Conservation (phyloP, 2,797 vertebrate genomes). For the Glyptemys insculpta region DNA sequence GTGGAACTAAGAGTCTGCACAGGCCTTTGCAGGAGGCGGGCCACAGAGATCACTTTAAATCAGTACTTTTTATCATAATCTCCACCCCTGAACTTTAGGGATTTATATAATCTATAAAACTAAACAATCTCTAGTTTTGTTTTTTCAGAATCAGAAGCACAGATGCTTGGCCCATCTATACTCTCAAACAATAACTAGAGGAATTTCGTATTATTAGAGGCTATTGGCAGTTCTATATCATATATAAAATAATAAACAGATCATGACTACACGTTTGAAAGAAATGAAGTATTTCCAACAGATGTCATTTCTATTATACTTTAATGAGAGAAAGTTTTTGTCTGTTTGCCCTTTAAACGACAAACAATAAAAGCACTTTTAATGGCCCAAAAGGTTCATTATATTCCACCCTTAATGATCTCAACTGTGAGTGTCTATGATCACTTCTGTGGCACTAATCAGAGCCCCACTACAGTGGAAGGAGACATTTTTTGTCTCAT, state of each 20-base stretch:
- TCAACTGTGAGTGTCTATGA: not conserved
- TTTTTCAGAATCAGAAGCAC: not conserved
- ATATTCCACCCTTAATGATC: not conserved
- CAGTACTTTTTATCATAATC: not conserved
- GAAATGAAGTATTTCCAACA: constrained; percentile 6
- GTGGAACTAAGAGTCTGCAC: not conserved
- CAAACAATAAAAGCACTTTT: not conserved
- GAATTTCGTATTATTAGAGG: not conserved
- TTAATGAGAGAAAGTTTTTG: not conserved
- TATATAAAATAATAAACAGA: not conserved
- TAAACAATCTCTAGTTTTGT: not conserved
- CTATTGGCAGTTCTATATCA: not conserved
- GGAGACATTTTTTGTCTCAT: not conserved
- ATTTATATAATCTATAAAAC: not conserved
- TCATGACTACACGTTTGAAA: not conserved
- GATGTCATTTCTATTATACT: constrained; percentile 10
- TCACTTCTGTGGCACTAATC: not conserved
- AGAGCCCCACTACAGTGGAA: not conserved
- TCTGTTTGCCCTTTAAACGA: constrained; percentile 9
- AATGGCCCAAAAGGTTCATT: not conserved
- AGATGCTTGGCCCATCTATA: not conserved
- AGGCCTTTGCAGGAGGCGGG: not conserved
- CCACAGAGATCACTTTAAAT: not conserved
- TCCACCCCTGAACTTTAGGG: not conserved
- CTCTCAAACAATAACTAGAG: not conserved